Conservation (phyloP, 2,888 invertebrate species). For the Anodontia alba region DNA sequence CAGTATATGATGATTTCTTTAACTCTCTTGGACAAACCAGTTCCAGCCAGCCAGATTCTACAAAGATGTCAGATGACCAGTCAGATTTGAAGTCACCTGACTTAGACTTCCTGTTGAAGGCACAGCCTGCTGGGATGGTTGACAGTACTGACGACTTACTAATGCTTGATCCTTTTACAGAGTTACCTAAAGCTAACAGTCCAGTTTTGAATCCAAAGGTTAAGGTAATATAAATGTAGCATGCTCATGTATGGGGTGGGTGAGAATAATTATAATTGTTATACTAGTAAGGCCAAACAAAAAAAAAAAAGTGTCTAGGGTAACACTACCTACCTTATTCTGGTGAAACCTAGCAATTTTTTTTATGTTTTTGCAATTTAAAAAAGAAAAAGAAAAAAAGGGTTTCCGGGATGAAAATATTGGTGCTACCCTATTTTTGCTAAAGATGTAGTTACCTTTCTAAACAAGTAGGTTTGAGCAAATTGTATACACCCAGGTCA, state of each 20-base stretch:
- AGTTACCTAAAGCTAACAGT: not conserved
- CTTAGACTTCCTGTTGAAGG: constrained; percentile 29
- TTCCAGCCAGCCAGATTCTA: constrained; percentile 1
- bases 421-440: too few relatives aligned
- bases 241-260: not conserved
- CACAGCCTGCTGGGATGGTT: constrained; percentile 46
- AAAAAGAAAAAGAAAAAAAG: too few relatives aligned
- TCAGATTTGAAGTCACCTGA: not conserved
- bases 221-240: not conserved
- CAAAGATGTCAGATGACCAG: constrained; percentile 4
- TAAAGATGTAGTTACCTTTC: too few relatives aligned
- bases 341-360: too few relatives aligned
- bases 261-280: too few relatives aligned
- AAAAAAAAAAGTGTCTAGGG: too few relatives aligned
- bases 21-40: not conserved
- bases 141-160: constrained; percentile 42
- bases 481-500: too few relatives aligned
- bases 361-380: too few relatives aligned
- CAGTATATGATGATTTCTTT: constrained; percentile 3
- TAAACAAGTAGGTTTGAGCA: too few relatives aligned
- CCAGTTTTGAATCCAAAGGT: not conserved
- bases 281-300: too few relatives aligned
- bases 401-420: too few relatives aligned
- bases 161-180: not conserved
- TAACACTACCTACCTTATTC: too few relatives aligned